Conservation (phyloP, 2,113 vertebrate genomes). For the Rhombomys opimus region DNA sequence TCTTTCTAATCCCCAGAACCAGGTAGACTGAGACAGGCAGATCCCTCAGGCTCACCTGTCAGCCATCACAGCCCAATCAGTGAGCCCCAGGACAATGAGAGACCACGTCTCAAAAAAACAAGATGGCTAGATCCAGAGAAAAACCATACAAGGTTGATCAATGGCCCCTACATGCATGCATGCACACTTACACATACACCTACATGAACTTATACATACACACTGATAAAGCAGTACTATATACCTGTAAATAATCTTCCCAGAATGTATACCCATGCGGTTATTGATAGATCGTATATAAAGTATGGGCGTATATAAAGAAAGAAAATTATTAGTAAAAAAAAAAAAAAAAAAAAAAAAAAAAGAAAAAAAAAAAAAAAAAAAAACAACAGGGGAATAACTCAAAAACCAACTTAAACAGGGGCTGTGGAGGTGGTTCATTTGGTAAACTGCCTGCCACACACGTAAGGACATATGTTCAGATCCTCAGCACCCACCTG, state of each 20-base stretch:
- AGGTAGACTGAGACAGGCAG: background rate
- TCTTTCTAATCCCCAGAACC: background rate
- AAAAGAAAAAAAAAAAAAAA: too few species aligned
- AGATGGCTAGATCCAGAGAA: too few species aligned
- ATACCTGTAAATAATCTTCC: background rate
- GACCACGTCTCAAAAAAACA: background rate
- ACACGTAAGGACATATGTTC: background rate
- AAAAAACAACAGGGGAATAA: background rate
- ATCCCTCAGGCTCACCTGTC: background rate
- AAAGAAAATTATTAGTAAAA: too few species aligned
- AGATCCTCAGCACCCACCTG: background rate
- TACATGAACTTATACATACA: background rate
- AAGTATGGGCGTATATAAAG: too few species aligned
- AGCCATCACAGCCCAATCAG: background rate
- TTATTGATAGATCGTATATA: background rate
- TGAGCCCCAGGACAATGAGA: background rate
- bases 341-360: slow-evolving; percentile 37
- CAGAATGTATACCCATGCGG: background rate
- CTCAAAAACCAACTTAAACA: background rate
- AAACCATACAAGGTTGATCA: background rate
- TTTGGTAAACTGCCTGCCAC: background rate
- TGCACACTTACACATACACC: background rate
- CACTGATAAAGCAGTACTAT: background rate
- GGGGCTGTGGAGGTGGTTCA: background rate
- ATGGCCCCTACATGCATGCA: too few species aligned